Base-by-base conservation (phyloP, 2,113 vertebrate genomes). In the Semnornis frantzii region DNA sequence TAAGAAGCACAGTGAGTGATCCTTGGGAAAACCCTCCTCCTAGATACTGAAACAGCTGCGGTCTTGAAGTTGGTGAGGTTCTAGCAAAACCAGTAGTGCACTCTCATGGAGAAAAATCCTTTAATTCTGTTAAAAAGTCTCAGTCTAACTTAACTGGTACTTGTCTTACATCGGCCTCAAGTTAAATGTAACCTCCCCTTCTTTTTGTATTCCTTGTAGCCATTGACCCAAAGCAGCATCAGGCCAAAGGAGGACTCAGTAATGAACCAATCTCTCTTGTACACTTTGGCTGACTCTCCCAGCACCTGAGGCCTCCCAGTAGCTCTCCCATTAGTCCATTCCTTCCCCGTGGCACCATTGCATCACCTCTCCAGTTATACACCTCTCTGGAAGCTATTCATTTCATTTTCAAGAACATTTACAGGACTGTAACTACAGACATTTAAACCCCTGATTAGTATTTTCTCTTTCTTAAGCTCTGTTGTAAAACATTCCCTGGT, bases 381-480 rank as follows among this genome's bases (percentile, higher is more conserved):
- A 84, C n/a, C 59, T 84, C 89, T 95, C 84, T 94, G 71, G 84
- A 71, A 95, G 54, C 50, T 90, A 31, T 64, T 83, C 1, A 80
- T 87, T 96, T 86, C 34, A 64, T 90, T 89, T 85, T 82, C 27
- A 90, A 92, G 85, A 68, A 95, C 68, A 73, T 94, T 97, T 94
- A 96, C n/a, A 89, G 87, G 79, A 92, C 60, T 96, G 30, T 95
- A 95, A 90, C 79, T 91, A 66, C 92, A 95, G 70, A 84, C 90
- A 93, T 87, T 97, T 97, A 93, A 97, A 95, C 89, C 92, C 70
- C 89, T 97, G 90, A 97, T 97, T 97, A 97, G 76, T 95, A 86
- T 96, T 97, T 97, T 97, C 81, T 94, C 58, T 72, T 28, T 96
- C 82, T 96, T 94, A 91, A 96, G 78, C 55, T 33, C 63, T 89